Percentiles rank a stretch among this genome's conserved stretches.
Evolutionary conservation across 2,113 vertebrate species (phyloP).

Genomic region (Scartelaos histophorus): DNA sequence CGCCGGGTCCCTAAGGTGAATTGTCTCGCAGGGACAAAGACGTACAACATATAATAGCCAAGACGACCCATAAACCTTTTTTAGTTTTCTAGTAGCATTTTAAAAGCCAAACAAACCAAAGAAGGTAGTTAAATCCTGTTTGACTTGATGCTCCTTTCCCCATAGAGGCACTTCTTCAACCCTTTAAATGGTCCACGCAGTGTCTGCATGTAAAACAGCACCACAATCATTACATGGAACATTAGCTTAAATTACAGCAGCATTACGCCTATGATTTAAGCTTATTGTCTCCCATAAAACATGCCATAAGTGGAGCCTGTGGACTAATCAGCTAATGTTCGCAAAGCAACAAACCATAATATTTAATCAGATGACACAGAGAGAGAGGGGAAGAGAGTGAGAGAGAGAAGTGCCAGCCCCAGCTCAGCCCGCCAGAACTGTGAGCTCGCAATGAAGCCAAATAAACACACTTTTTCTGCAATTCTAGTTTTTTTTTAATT

Average conservation of each 20-base stretch:
- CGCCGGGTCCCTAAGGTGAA: no score
- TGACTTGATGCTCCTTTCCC: background rate
- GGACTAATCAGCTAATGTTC: constrained; percentile 63
- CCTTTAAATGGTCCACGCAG: constrained; percentile 1
- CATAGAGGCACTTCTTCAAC: background rate
- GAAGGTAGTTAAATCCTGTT: background rate
- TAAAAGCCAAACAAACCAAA: background rate
- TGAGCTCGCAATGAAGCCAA: background rate
- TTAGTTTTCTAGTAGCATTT: background rate
- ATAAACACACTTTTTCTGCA: no score
- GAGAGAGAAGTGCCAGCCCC: constrained; percentile 12
- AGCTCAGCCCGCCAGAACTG: background rate
- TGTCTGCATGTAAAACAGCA: constrained; percentile 40
- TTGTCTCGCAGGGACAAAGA: no score
- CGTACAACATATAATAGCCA: no score
- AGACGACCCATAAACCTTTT: background rate
- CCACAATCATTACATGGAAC: constrained; percentile 51
- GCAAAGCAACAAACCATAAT: constrained; percentile 48
- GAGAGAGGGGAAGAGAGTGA: constrained; percentile 25
- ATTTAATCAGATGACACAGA: constrained; percentile 48
- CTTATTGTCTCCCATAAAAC: constrained; percentile 56
- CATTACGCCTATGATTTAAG: constrained; percentile 53
- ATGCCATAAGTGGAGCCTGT: constrained; percentile 41
- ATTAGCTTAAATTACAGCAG: constrained; percentile 43
- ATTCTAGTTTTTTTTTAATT: no score